Base-by-base conservation (phyloP, 2,113 vertebrate species). In the Rhagologus leucostigma region DNA sequence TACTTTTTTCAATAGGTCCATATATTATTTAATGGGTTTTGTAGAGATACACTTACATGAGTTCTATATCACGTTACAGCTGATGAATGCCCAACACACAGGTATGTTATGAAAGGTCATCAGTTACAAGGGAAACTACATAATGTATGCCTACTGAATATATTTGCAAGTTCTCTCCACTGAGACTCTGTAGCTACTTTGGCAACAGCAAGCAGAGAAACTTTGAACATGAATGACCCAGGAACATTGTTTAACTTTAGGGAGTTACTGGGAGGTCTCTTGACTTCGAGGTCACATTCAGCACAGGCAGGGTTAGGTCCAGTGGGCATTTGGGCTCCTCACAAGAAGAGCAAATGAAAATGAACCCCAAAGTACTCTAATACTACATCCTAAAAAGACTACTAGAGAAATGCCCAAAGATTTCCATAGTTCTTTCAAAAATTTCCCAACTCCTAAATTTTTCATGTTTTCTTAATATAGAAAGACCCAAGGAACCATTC, bases 91-190 rank as follows among this genome's bases (percentile, higher is more conserved):
- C 76, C 95, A 88, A 52, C 90, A 76, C 90, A 71, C 83, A 87
- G 83, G 88, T 95, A 94, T 84, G 95, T 94, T 96, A 96, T 95
- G 96, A 90, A 96, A 90, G 95, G 96, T 95, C 96, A 97, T 84
- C 95, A 53, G 96, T 81, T 94, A 92, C 96, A 96, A 95, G 93
- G 39, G 52, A 87, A 90, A 37, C 95, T 94, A 85, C 95, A 95
- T 96, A 89, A 96, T 95, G 95, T 4, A 94, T 94, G 95, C 30
- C 79, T 33, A 39, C 60, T 64, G 93, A 81, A 84, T 52, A 52
- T 52, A 84, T 64, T 16, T 84, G 79, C 60, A 70, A 59, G 35
- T 86, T 71, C 79, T 64, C 64, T 69, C 1, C 1, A 1, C 50
- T 50, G 71, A 39, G 21, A 10, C 55, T 6, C 47, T 78, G 79